A percentile compares a stretch with the other conserved stretches of the same genome.
phyloP scores from a whole-genome alignment of 2,888 invertebrate species.

The Idaea biselata region DNA sequence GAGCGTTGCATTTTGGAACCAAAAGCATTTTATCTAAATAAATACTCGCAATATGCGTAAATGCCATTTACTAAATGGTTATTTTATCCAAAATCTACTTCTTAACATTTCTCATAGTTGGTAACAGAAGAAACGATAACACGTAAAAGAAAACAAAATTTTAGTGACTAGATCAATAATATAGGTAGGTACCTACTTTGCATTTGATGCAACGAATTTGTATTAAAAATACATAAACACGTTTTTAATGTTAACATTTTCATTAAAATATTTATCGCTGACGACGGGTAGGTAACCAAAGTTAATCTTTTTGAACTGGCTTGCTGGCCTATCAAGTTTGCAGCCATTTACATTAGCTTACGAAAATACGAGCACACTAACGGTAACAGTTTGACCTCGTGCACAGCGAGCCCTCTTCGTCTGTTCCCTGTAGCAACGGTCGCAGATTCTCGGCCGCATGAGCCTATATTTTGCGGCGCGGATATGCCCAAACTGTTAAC shows the following conservation, averaged over 20 bases:
- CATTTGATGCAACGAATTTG: slow-evolving; percentile 36
- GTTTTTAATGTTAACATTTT: background rate
- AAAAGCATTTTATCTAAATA: too few species aligned
- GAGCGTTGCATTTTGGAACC: too few species aligned
- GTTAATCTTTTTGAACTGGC: background rate
- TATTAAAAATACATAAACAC: slow-evolving; percentile 11
- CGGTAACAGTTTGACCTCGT: too few species aligned
- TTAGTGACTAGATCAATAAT: slow-evolving; percentile 33
- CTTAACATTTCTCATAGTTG: background rate
- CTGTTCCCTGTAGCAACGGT: too few species aligned
- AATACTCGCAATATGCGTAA: background rate
- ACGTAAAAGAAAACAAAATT: slow-evolving; percentile 15
- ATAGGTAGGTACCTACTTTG: slow-evolving; percentile 22
- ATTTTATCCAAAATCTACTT: background rate
- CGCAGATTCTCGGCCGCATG: too few species aligned
- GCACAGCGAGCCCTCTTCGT: too few species aligned
- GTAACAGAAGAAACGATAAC: slow-evolving; percentile 14
- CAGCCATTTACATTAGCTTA: too few species aligned
- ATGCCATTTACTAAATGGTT: too few species aligned
- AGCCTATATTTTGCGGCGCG: too few species aligned
- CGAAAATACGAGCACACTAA: too few species aligned
- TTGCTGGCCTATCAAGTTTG: too few species aligned
- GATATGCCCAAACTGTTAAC: too few species aligned
- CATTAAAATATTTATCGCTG: background rate
- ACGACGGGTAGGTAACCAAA: background rate